Percentiles rank a stretch among this genome's conserved stretches.
Conservation (phyloP, 2,113 vertebrate genomes). For the Ciconia maguari region DNA sequence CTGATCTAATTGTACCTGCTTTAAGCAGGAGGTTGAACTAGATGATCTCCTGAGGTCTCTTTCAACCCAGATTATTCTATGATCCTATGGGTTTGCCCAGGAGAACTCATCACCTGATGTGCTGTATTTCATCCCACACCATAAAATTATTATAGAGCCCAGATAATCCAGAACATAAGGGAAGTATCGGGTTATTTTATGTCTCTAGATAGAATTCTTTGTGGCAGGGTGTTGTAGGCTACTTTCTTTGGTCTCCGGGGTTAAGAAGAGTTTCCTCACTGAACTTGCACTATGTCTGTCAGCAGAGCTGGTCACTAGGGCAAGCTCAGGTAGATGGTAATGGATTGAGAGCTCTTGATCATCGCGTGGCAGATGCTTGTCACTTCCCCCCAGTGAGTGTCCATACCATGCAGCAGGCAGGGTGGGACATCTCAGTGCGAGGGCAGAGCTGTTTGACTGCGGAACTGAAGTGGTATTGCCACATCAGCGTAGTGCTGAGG, state of each 20-base stretch:
- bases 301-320: not conserved
- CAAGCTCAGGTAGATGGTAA: not conserved
- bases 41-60: not conserved
- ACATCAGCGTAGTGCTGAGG: not conserved
- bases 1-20: not conserved
- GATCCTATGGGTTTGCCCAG: not conserved
- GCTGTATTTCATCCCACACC: not conserved
- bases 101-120: not conserved
- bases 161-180: not conserved
- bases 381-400: not conserved
- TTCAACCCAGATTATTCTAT: not conserved
- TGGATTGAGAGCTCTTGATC: not conserved
- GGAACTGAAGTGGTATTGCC: not conserved
- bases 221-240: not conserved
- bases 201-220: not conserved
- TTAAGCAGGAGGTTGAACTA: not conserved
- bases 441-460: not conserved
- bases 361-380: not conserved
- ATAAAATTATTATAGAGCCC: not conserved
- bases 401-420: not conserved
- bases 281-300: not conserved
- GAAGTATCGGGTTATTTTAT: not conserved
- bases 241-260: not conserved
- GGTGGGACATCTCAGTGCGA: not conserved
- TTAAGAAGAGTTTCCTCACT: not conserved